Evolutionary conservation across 1,140 invertebrate species (phyloP).

Genomic region (Saxidomus purpurata): DNA sequence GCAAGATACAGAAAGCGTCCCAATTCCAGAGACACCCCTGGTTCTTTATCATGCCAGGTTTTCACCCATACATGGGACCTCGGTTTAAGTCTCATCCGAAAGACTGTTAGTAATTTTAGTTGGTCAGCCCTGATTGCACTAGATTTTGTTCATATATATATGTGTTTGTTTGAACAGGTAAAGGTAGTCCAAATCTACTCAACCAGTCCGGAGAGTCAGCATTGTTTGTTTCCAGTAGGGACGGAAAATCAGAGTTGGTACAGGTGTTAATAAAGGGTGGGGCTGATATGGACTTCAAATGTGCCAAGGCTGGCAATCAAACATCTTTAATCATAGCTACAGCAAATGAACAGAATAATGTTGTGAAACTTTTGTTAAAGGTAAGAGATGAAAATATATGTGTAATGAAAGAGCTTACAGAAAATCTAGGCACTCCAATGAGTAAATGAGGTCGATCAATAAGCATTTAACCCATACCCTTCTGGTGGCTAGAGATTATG

Average conservation of each 20-base stretch:
- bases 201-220: conserved; percentile 55
- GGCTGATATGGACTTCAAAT: conserved; percentile 71
- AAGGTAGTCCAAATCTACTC: conserved; percentile 52
- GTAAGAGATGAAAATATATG: conserved; percentile 42
- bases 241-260: conserved; percentile 32
- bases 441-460: too few species aligned
- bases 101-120: too few species aligned
- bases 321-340: conserved; percentile 76
- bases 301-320: conserved; percentile 65
- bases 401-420: neutral
- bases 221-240: conserved; percentile 46
- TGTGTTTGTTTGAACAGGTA: conserved; percentile 23
- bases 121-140: too few species aligned
- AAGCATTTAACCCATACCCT: too few species aligned
- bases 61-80: too few species aligned
- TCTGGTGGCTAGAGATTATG: too few species aligned
- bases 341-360: conserved; percentile 72
- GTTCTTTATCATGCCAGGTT: too few species aligned
- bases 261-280: conserved; percentile 65
- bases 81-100: too few species aligned
- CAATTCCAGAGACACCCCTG: too few species aligned
- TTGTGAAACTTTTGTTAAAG: conserved; percentile 74
- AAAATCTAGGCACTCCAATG: too few species aligned
- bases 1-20: too few species aligned
- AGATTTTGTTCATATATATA: neutral